Conservation (phyloP, 1,140 invertebrate genomes). For the Platyura marginata region DNA sequence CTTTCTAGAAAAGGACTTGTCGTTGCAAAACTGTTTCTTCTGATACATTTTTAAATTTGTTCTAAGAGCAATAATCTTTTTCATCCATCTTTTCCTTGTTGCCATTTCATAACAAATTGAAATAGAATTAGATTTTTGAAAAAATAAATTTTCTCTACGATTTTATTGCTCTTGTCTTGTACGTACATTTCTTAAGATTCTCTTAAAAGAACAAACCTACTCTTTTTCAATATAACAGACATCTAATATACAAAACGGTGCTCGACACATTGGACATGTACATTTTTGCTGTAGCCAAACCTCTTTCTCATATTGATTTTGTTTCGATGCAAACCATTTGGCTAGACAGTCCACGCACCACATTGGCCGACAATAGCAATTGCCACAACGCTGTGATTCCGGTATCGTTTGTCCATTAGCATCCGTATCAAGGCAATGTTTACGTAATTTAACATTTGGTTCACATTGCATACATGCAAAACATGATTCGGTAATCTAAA, state of each 20-base stretch:
- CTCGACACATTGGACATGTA: slow-evolving; percentile 75
- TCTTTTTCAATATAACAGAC: slow-evolving; percentile 35
- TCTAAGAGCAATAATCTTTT: too few relatives aligned
- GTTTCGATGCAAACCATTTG: slow-evolving; percentile 75
- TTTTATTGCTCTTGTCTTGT: too few relatives aligned
- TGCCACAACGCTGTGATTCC: slow-evolving; percentile 23
- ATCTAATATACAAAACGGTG: slow-evolving; percentile 72
- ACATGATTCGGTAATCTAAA: slow-evolving; percentile 52
- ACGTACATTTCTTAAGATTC: too few relatives aligned
- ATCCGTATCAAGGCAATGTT: slow-evolving; percentile 37
- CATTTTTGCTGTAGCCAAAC: slow-evolving; percentile 72
- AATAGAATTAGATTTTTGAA: too few relatives aligned
- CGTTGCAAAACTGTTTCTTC: too few relatives aligned
- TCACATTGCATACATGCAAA: slow-evolving; percentile 70
- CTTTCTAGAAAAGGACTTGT: too few relatives aligned
- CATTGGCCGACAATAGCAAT: slow-evolving; percentile 56
- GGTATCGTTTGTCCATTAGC: slow-evolving; percentile 13
- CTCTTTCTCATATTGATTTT: slow-evolving; percentile 50
- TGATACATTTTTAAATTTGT: too few relatives aligned
- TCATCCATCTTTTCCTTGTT: too few relatives aligned
- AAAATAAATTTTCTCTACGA: too few relatives aligned
- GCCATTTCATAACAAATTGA: too few relatives aligned
- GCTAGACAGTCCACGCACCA: slow-evolving; percentile 78
- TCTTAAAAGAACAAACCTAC: too few relatives aligned
- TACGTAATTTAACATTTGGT: slow-evolving; percentile 65